Evolutionary conservation across 2,113 vertebrate species (phyloP).

Genomic region (Plotosus lineatus): DNA sequence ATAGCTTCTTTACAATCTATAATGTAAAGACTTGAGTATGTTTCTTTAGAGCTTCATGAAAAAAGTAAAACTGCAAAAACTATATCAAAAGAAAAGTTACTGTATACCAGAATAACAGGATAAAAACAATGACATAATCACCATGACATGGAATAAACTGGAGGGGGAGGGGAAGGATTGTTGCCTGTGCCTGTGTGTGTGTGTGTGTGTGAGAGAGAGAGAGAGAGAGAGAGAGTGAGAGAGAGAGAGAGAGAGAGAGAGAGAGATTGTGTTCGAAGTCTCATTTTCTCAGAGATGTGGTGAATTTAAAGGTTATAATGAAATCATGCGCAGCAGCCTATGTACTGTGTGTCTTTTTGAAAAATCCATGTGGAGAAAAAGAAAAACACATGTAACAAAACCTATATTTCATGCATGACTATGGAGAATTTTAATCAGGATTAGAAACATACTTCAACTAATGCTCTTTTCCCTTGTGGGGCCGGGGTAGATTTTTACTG

Average conservation of each 20-base stretch:
- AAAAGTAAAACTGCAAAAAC: background rate
- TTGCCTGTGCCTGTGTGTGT: too few species aligned
- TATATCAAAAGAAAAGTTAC: constrained; percentile 39
- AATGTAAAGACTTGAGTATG: too few species aligned
- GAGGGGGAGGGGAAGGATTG: constrained; percentile 55
- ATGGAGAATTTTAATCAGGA: constrained; percentile 90
- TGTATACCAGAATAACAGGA: constrained; percentile 50
- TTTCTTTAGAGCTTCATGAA: background rate
- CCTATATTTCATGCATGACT: constrained; percentile 87
- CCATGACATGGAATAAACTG: constrained; percentile 59
- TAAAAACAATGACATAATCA: background rate
- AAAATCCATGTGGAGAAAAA: constrained; percentile 83
- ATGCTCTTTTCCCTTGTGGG: constrained; percentile 57
- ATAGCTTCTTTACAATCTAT: background rate
- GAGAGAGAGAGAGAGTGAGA: background rate
- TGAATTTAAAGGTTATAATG: constrained; percentile 78
- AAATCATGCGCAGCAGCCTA: constrained; percentile 83
- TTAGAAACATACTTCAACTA: constrained; percentile 83
- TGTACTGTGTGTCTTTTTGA: constrained; percentile 76
- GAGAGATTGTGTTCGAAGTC: constrained; percentile 55
- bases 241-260: background rate
- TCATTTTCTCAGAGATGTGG: constrained; percentile 59
- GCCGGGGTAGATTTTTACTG: constrained; percentile 58
- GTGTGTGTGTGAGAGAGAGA: background rate
- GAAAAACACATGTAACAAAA: constrained; percentile 86